These are phyloP conservation scores for Timema cristinae DNA, from an alignment of 2,888 invertebrate species.

Conservation along the genomic window DNA sequence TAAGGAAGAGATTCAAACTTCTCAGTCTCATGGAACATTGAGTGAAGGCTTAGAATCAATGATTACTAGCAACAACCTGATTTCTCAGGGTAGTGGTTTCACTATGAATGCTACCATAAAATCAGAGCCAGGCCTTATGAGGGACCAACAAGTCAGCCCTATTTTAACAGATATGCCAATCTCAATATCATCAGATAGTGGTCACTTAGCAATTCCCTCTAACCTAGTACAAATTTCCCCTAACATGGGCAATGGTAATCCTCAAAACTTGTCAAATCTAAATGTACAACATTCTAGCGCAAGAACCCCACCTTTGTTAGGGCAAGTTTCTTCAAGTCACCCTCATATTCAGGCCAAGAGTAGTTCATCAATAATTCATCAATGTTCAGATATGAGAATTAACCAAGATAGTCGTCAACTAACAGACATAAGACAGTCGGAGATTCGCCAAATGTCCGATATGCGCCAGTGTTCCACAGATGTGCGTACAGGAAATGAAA, in stretches of 20 bases:
- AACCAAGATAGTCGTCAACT: not conserved
- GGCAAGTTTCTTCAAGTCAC: not conserved
- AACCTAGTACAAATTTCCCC: no score
- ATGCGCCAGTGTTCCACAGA: constrained; percentile 17
- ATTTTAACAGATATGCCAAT: no score
- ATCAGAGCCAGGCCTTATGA: constrained; percentile 32
- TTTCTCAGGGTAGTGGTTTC: constrained; percentile 18
- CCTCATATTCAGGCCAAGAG: not conserved
- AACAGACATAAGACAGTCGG: not conserved
- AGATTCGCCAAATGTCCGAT: constrained; percentile 15
- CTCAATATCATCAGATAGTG: no score
- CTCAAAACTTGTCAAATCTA: not conserved
- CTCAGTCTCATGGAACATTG: constrained; percentile 7
- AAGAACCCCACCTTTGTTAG: constrained; percentile 1
- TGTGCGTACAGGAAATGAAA: constrained; percentile 8
- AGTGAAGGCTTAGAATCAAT: not conserved
- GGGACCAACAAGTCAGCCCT: constrained; percentile 32
- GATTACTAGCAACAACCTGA: not conserved
- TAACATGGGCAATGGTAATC: no score
- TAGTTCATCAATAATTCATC: constrained; percentile 2
- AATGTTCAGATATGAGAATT: not conserved
- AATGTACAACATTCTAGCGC: not conserved
- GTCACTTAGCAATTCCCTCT: no score
- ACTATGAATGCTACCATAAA: constrained; percentile 17
- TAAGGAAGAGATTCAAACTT: not conserved